phyloP scores from a whole-genome alignment of 2,797 vertebrate genomes.

The Oreonectes daqikongensis region DNA sequence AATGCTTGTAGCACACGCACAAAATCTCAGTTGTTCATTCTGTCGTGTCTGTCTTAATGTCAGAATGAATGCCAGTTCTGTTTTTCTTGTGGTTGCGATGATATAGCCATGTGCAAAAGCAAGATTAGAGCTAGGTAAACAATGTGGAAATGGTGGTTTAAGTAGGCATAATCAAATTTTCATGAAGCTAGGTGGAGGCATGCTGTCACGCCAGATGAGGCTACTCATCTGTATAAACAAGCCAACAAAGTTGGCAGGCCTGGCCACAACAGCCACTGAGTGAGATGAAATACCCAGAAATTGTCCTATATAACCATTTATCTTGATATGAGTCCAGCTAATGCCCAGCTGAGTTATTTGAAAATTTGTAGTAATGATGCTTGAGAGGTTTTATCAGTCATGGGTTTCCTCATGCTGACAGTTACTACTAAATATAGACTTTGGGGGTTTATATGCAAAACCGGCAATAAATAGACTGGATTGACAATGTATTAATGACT shows the following conservation, averaged over 20 bases:
- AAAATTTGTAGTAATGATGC: slow-evolving; percentile 52
- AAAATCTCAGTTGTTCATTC: background rate
- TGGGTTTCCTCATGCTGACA: slow-evolving; percentile 44
- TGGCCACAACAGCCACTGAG: slow-evolving; percentile 36
- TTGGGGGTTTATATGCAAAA: background rate
- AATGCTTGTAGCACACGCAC: background rate
- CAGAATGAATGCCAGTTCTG: slow-evolving; percentile 24
- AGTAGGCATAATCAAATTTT: slow-evolving; percentile 60
- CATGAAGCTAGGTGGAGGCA: slow-evolving; percentile 42
- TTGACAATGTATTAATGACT: background rate
- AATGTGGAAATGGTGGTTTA: slow-evolving; percentile 57
- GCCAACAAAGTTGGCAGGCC: slow-evolving; percentile 48
- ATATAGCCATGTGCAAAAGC: slow-evolving; percentile 45
- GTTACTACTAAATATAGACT: slow-evolving; percentile 10
- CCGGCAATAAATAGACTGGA: background rate
- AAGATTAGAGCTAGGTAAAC: slow-evolving; percentile 57
- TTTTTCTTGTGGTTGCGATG: slow-evolving; percentile 22
- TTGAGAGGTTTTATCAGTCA: slow-evolving; percentile 52
- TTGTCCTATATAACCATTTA: slow-evolving; percentile 51
- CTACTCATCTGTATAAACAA: slow-evolving; percentile 60
- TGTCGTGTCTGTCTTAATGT: background rate
- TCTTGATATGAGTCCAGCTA: slow-evolving; percentile 52
- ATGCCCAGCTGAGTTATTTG: slow-evolving; percentile 49
- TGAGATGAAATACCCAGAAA: slow-evolving; percentile 41
- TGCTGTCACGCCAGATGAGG: slow-evolving; percentile 51